phyloP scores from a whole-genome alignment of 2,888 invertebrate species.

The Lasioglossum lativentre region DNA sequence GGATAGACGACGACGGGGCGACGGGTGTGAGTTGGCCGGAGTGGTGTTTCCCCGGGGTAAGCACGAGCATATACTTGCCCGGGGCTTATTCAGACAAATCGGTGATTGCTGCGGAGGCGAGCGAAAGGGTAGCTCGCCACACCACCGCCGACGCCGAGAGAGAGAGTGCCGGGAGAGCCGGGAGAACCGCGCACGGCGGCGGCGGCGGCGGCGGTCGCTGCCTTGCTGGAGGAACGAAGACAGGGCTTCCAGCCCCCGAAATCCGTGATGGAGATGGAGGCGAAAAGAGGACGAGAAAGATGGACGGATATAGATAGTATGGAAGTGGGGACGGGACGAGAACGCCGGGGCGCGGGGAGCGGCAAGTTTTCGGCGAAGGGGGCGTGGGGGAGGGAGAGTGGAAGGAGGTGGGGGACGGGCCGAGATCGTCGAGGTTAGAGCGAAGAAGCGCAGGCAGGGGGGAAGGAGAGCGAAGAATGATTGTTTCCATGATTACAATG shows the following conservation, averaged over 20 bases:
- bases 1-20: conserved; percentile 9
- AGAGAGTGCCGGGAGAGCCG: neutral
- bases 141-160: conserved; percentile 27
- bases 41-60: conserved; percentile 81
- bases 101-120: conserved; percentile 83
- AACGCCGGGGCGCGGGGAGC: neutral
- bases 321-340: neutral
- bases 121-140: conserved; percentile 77
- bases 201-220: conserved; percentile 35
- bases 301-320: conserved; percentile 55
- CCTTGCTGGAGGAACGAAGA: conserved; percentile 62
- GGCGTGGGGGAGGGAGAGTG: neutral
- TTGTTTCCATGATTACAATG: conserved; percentile 84
- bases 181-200: neutral
- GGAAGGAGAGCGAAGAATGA: conserved; percentile 81
- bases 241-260: conserved; percentile 52
- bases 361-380: conserved; percentile 37
- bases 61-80: conserved; percentile 82
- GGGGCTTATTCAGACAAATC: conserved; percentile 84
- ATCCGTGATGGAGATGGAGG: conserved; percentile 49
- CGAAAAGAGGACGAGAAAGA: conserved; percentile 64
- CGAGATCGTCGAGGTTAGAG: conserved; percentile 55
- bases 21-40: conserved; percentile 71
- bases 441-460: conserved; percentile 60
- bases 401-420: neutral